A percentile compares a stretch with the other conserved stretches of the same genome.
These are phyloP conservation scores for Cyclophora albipunctata DNA, from an alignment of 2,888 invertebrate species.

Conservation along the genomic window DNA sequence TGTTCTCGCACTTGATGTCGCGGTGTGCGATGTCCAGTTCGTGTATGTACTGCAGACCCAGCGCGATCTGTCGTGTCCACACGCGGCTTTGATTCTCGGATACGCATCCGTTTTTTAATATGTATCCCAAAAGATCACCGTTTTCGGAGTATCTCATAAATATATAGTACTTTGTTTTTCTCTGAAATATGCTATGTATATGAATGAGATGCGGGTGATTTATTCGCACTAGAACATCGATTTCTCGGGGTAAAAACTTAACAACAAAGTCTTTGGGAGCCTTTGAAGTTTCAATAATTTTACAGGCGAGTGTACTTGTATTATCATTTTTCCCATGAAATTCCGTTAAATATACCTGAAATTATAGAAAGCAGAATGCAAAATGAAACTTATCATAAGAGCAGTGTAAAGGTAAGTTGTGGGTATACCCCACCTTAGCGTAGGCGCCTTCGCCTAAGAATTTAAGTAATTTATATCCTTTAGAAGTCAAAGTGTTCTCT, in stretches of 20 bases:
- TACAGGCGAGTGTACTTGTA: slow-evolving; percentile 77
- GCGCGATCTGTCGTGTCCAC: slow-evolving; percentile 81
- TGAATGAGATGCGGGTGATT: slow-evolving; percentile 88
- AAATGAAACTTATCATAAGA: background rate
- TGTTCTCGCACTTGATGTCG: slow-evolving; percentile 89
- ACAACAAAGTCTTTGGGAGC: slow-evolving; percentile 85
- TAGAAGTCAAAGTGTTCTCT: slow-evolving; percentile 61
- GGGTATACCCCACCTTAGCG: slow-evolving; percentile 76
- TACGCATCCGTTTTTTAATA: slow-evolving; percentile 80
- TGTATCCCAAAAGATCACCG: slow-evolving; percentile 84
- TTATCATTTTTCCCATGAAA: slow-evolving; percentile 44
- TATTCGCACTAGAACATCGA: slow-evolving; percentile 83
- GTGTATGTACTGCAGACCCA: slow-evolving; percentile 83
- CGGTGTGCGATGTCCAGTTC: slow-evolving; percentile 83
- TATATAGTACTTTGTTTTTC: slow-evolving; percentile 82
- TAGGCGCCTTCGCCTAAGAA: slow-evolving; percentile 86
- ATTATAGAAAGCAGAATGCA: slow-evolving; percentile 3
- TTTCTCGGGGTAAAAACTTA: slow-evolving; percentile 88
- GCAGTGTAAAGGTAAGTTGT: too few relatives aligned
- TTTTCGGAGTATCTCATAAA: slow-evolving; percentile 87
- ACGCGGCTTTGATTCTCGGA: slow-evolving; percentile 81
- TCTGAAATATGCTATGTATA: slow-evolving; percentile 84
- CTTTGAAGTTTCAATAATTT: slow-evolving; percentile 82
- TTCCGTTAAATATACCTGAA: slow-evolving; percentile 63
- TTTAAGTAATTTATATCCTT: slow-evolving; percentile 78